phyloP scores from a whole-genome alignment of 2,797 vertebrate genomes.

The Nannoperca australis region DNA sequence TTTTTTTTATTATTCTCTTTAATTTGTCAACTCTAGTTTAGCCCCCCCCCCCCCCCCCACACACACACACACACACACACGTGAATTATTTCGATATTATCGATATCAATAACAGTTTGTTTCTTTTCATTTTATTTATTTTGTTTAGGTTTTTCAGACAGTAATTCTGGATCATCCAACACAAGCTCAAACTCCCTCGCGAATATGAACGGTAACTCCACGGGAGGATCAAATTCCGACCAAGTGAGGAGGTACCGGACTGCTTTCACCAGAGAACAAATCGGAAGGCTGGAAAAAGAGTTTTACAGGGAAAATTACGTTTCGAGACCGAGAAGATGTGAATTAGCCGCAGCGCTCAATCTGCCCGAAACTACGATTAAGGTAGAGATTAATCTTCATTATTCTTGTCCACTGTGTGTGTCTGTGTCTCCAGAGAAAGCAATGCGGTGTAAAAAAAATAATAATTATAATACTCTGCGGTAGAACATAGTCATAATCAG shows the following conservation, averaged over 20 bases:
- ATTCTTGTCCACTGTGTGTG: conserved; percentile 17
- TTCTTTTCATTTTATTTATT: neutral
- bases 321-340: conserved; percentile 96
- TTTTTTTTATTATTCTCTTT: neutral
- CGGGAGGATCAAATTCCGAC: conserved; percentile 89
- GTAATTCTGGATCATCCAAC: conserved; percentile 89
- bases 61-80: no score
- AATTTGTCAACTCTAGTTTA: neutral
- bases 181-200: conserved; percentile 88
- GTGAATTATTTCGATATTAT: neutral
- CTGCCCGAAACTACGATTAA: conserved; percentile 99
- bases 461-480: neutral
- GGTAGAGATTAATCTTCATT: conserved; percentile 81
- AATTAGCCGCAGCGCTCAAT: conserved; percentile 95
- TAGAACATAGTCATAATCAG: neutral
- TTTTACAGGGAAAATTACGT: conserved; percentile 93
- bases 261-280: conserved; percentile 90
- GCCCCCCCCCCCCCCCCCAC: neutral
- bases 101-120: neutral
- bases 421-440: conserved; percentile 5
- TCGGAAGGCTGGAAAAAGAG: conserved; percentile 89
- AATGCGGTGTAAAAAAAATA: neutral
- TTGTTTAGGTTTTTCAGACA: conserved; percentile 90
- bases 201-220: conserved; percentile 87
- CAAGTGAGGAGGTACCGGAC: conserved; percentile 93